These are phyloP conservation scores for Carollia perspicillata DNA, from an alignment of 2,113 vertebrate genomes.

Conservation along the genomic window DNA sequence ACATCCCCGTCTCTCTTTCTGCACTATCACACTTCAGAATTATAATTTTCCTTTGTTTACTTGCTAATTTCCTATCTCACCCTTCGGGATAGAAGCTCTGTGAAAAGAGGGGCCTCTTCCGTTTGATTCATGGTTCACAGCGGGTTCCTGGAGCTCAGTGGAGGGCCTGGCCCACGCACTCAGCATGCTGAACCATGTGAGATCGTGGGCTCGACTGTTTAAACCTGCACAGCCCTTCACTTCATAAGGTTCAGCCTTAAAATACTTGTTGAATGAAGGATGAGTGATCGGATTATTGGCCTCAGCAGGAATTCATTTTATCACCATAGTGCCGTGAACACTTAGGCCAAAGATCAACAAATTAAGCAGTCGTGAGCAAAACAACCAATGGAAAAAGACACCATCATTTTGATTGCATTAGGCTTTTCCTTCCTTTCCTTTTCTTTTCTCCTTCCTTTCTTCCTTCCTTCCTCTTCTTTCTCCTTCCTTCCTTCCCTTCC, in stretches of 20 bases:
- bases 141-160: background rate
- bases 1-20: background rate
- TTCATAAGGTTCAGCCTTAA: background rate
- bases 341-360: slow-evolving; percentile 19
- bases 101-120: background rate
- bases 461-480: background rate
- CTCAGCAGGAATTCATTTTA: background rate
- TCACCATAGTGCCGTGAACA: background rate
- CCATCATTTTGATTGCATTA: background rate
- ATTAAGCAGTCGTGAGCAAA: background rate
- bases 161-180: rapidly evolving
- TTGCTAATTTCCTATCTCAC: background rate
- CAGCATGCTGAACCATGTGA: rapidly evolving
- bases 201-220: rapidly evolving
- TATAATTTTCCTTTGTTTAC: background rate
- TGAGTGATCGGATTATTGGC: background rate
- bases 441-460: background rate
- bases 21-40: background rate
- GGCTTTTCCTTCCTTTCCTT: background rate
- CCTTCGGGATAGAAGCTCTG: background rate
- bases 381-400: background rate
- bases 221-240: rapidly evolving
- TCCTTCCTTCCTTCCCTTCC: too few relatives aligned
- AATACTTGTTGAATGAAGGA: background rate
- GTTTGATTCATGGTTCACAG: background rate